Base-by-base conservation (phyloP, 1,140 invertebrate species). In the Tetranychus urticae region DNA sequence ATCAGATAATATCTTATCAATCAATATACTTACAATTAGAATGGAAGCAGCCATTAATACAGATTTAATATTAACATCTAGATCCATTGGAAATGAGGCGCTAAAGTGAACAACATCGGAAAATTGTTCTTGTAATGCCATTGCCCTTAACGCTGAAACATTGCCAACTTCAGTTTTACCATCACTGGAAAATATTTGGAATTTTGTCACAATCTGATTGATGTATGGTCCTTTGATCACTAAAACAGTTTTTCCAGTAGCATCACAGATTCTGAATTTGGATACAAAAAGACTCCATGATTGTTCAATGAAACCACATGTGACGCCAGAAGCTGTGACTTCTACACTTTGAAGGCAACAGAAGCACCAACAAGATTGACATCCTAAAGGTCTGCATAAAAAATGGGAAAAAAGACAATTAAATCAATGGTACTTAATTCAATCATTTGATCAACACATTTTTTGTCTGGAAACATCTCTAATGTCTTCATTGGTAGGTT, bases 321-420 rank as follows among this genome's bases (percentile, higher is more conserved):
- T 69, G 54, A 76, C 80, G 4, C 82, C 83, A 14, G 66, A 58
- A 1, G 83, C 73, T 0, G 77, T 78, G 5, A 86, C 81, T 68
- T 85, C 82, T 75, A 86, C 79, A 67, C 65, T 72, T 77, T 90
- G 86, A 65, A 88, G 74, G 72, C 85, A 90, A 71, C 86, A 88
- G 5, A 85, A 85, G 67, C 81, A 89, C 67, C 78, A 83, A 68
- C 86, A 89, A 5, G 79, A 78, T 62, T 79, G 78, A 71, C 85
- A 89, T 12, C 82, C 79, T 14, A 88, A 72, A 1, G 84, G 84
- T 46, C 52, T 55, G 33, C 23, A 23, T 23, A 23, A 23, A 23
- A 0, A 23, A 23, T 23, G 23, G 23, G 23, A 23, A 23, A n/a
- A n/a, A 23, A 23, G 23, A 23, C 23, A 23, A 23, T 23, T 23